Conservation (phyloP, 2,113 vertebrate genomes). For the Silurus glanis region DNA sequence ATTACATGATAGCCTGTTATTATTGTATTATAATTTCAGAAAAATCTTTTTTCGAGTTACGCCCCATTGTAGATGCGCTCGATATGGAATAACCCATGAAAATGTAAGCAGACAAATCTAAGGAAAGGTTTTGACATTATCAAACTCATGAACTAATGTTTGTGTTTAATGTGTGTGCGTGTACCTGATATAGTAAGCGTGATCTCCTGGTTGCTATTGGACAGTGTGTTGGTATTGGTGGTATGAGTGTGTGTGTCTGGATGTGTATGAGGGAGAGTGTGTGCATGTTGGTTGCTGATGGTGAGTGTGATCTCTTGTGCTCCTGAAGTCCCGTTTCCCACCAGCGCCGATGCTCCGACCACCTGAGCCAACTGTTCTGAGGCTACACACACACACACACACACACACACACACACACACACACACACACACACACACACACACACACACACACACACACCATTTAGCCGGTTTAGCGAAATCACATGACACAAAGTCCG, state of each 20-base stretch:
- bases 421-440: background rate
- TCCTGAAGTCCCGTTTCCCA: slow-evolving; percentile 70
- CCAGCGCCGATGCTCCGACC: slow-evolving; percentile 81
- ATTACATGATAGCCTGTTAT: background rate
- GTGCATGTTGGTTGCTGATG: slow-evolving; percentile 84
- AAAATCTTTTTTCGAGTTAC: background rate
- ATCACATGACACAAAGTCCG: background rate
- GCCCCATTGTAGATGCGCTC: no score
- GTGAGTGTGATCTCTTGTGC: slow-evolving; percentile 94
- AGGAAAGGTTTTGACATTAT: background rate
- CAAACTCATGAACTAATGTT: background rate
- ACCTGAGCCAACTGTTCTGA: slow-evolving; percentile 88
- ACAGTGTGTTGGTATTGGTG: slow-evolving; percentile 65
- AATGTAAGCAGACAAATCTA: background rate
- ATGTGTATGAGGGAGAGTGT: slow-evolving; percentile 65
- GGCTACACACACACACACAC: slow-evolving; percentile 65
- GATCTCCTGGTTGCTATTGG: slow-evolving; percentile 87
- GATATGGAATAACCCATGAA: background rate
- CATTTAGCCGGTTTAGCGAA: background rate
- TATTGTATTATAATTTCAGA: background rate
- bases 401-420: background rate
- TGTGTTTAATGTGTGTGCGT: background rate
- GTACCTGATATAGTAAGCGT: slow-evolving; percentile 96
- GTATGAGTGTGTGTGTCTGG: slow-evolving; percentile 61
- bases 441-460: no score